phyloP scores from a whole-genome alignment of 2,888 invertebrate species.

The Bombylius discolor region DNA sequence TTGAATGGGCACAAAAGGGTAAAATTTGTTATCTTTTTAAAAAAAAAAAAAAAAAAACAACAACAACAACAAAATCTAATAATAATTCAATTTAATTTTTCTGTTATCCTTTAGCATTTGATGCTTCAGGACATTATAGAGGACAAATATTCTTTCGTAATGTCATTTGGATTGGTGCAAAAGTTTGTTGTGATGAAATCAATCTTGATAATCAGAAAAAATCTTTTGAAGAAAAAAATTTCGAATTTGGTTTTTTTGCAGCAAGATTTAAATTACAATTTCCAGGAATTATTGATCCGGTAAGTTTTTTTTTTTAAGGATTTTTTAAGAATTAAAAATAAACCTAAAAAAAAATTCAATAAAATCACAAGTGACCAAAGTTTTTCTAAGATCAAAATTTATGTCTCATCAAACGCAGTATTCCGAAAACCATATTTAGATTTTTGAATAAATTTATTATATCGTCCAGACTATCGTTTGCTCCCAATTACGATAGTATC shows the following conservation, averaged over 20 bases:
- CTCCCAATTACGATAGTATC: too few relatives aligned
- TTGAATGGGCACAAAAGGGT: constrained; percentile 69
- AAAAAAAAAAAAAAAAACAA: background rate
- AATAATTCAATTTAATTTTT: too few relatives aligned
- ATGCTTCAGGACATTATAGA: constrained; percentile 67
- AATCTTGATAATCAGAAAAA: constrained; percentile 24
- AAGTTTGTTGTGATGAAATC: constrained; percentile 46
- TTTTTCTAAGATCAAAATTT: too few relatives aligned
- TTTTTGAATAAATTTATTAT: too few relatives aligned
- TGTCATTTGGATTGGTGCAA: constrained; percentile 70
- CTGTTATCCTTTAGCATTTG: constrained; percentile 45
- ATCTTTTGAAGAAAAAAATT: constrained; percentile 24
- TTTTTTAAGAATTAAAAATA: too few relatives aligned
- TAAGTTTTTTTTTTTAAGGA: constrained; percentile 13
- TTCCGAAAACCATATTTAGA: too few relatives aligned
- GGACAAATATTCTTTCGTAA: constrained; percentile 66
- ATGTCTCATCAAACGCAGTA: too few relatives aligned
- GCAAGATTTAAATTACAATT: constrained; percentile 25
- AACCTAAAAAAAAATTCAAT: too few relatives aligned
- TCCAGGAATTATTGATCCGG: constrained; percentile 23
- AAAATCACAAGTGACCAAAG: too few relatives aligned
- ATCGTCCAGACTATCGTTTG: too few relatives aligned
- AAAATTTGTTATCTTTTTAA: constrained; percentile 44
- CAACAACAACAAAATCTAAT: too few relatives aligned
- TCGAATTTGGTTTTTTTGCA: constrained; percentile 30